Evolutionary conservation across 2,888 invertebrate genomes (phyloP).

Genomic region (Andrena trimmerana): DNA sequence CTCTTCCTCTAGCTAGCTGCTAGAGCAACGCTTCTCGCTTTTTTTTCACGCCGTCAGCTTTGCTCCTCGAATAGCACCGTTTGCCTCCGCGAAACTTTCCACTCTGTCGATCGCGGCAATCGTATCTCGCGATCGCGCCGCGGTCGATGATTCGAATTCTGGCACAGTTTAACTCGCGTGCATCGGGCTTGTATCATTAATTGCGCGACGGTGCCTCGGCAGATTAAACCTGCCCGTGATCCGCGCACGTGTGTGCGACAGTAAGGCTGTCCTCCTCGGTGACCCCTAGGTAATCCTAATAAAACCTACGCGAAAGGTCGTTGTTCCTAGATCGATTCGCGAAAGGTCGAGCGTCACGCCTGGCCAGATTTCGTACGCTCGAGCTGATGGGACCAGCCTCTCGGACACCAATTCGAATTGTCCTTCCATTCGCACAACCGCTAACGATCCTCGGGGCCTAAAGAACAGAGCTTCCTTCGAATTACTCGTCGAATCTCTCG

Average conservation of each 20-base stretch:
- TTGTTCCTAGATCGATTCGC: slow-evolving; percentile 63
- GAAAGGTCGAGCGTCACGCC: slow-evolving; percentile 66
- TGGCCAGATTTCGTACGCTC: slow-evolving; percentile 45
- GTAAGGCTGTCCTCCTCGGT: slow-evolving; percentile 14
- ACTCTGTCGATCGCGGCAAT: background rate
- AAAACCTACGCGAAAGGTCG: slow-evolving; percentile 60
- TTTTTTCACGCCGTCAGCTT: background rate
- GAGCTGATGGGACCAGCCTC: slow-evolving; percentile 60
- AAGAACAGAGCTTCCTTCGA: too few species aligned
- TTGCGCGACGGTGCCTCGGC: background rate
- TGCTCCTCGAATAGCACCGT: slow-evolving; percentile 42
- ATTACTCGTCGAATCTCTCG: background rate
- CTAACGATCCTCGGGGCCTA: too few species aligned
- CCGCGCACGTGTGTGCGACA: slow-evolving; percentile 24
- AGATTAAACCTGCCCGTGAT: slow-evolving; percentile 18
- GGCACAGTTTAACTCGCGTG: slow-evolving; percentile 2
- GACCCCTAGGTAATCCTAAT: slow-evolving; percentile 43
- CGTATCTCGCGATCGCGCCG: background rate
- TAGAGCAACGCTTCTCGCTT: slow-evolving; percentile 5
- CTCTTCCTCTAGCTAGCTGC: background rate
- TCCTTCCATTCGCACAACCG: background rate
- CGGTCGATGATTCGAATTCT: slow-evolving; percentile 6
- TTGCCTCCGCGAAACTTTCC: slow-evolving; percentile 21
- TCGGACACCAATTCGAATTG: slow-evolving; percentile 51
- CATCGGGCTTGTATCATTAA: slow-evolving; percentile 22